phyloP scores from a whole-genome alignment of 2,113 vertebrate species.

The Gallinago undulata region DNA sequence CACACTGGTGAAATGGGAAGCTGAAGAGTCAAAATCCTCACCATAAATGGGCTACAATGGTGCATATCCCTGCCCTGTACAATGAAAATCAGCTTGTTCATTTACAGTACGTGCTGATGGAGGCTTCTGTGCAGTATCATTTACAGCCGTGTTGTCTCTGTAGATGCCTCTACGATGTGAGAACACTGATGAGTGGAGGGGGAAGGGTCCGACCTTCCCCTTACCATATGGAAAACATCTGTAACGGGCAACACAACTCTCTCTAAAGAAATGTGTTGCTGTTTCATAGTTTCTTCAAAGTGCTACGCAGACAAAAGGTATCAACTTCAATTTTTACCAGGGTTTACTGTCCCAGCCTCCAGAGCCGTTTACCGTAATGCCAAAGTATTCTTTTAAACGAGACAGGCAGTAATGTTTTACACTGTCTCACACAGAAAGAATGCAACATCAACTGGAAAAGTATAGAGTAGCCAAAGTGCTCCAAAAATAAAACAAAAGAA shows the following conservation, averaged over 20 bases:
- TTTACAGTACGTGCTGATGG: background rate
- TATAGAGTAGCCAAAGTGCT: constrained; percentile 53
- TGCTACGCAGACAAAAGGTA: constrained; percentile 34
- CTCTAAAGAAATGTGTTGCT: constrained; percentile 22
- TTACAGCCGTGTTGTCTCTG: constrained; percentile 40
- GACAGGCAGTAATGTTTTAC: constrained; percentile 51
- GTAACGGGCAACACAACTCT: background rate
- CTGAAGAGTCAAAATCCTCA: background rate
- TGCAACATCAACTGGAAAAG: constrained; percentile 56
- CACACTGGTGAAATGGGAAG: background rate
- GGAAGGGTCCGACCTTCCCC: constrained; percentile 22
- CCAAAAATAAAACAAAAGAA: constrained; percentile 66
- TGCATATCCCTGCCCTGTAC: background rate
- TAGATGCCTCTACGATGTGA: constrained; percentile 40
- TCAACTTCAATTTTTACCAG: constrained; percentile 47
- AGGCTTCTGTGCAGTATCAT: constrained; percentile 35
- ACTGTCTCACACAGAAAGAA: constrained; percentile 56
- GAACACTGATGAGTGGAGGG: constrained; percentile 55
- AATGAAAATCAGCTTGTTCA: constrained; percentile 1
- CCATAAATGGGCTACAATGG: background rate
- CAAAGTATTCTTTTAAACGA: constrained; percentile 19
- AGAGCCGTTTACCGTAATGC: constrained; percentile 54
- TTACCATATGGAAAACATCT: constrained; percentile 68
- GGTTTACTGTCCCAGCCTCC: constrained; percentile 40
- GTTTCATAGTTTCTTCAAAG: constrained; percentile 47